Percentiles rank a stretch among this genome's conserved stretches.
These are phyloP conservation scores for Nycteola revayana DNA, from an alignment of 2,888 invertebrate genomes.

Conservation along the genomic window DNA sequence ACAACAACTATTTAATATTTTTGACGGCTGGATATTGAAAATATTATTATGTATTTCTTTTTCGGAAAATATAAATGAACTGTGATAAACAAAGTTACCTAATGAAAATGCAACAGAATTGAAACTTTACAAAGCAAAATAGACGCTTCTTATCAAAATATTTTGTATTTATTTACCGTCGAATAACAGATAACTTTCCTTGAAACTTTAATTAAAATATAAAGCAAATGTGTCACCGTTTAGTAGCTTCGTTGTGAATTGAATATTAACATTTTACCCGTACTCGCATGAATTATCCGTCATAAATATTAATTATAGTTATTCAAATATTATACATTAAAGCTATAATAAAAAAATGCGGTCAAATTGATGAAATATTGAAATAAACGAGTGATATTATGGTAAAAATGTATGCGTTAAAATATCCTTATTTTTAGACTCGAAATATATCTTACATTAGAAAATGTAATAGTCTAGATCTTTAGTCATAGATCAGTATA, in stretches of 20 bases:
- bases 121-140: too few relatives aligned
- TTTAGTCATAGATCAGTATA: constrained; percentile 33
- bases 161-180: too few relatives aligned
- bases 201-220: too few relatives aligned
- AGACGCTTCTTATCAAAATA: too few relatives aligned
- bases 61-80: constrained; percentile 36
- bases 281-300: constrained; percentile 51
- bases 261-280: constrained; percentile 4
- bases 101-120: constrained; percentile 45
- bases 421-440: constrained; percentile 68
- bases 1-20: constrained; percentile 55
- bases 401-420: constrained; percentile 45
- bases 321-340: constrained; percentile 28
- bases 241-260: constrained; percentile 3
- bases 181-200: too few relatives aligned
- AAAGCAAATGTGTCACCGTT: constrained; percentile 6
- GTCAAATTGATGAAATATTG: constrained; percentile 38
- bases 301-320: constrained; percentile 55
- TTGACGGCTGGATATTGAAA: constrained; percentile 47
- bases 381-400: constrained; percentile 50
- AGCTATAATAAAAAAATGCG: constrained; percentile 30
- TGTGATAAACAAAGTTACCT: constrained; percentile 62
- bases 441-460: constrained; percentile 59
- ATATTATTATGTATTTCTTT: constrained; percentile 23
- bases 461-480: constrained; percentile 47